Evolutionary conservation across 2,113 vertebrate species (phyloP), one percentile per base, ranked within the genome.

Genomic region (Brienomyrus longianalis): DNA sequence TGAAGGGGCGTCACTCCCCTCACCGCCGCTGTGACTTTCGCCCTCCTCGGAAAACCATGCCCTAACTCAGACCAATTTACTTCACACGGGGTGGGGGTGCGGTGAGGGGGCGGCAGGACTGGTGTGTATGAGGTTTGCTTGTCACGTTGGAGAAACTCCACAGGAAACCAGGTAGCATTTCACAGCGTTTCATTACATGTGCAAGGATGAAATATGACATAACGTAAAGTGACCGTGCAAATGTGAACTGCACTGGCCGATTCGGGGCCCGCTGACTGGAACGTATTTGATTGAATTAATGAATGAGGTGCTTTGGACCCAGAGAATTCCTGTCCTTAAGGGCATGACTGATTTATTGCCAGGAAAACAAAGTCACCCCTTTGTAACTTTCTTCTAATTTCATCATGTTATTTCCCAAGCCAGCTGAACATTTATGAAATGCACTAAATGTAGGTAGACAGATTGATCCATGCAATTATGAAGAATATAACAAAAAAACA

Each of bases 341-440:
- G 90, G 74, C n/a, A 48, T 21, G 62, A 0, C 10, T 94, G 93
- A 93, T 94, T 93, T 92, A 94, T 86, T 48, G 84, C 83, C 31
- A 21, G 87, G 83, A 90, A 92, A 93, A 92, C 91, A 89, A 90
- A 92, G 91, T 91, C 91, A 43, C 87, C 56, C 62, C 39, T 88
- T 88, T 62, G 2, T 39, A 88, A 88, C 52, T 39, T 88, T 88
- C 54, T 45, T n/a, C 19, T 62, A 43, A 43, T 39, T 43, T 62
- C 35, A 43, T 31, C 87, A 66, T 66, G 87, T 88, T 88, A 88
- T 87, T 87, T 54, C 85, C 51, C 85, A 56, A n/a, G 50, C 48
- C 15, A 7, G 47, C 84, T 88, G 86, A 27, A 17, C 48, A 62
- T 52, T 84, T 45, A 66, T 8, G 86, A 80, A 19, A 6, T 89